Conservation (phyloP, 2,113 vertebrate species). For the Anser cygnoides region DNA sequence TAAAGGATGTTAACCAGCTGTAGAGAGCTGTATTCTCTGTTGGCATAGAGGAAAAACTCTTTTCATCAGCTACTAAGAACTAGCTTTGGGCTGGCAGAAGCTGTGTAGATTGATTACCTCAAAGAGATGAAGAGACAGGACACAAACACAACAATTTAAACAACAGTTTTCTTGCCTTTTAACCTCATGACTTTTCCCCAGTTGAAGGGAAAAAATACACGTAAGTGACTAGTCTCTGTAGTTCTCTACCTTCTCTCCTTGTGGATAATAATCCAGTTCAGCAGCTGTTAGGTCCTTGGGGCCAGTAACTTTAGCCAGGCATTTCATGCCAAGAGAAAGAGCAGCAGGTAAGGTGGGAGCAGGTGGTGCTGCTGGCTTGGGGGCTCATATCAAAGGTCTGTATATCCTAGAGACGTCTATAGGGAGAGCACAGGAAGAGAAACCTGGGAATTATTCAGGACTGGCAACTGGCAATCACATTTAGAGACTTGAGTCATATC, state of each 20-base stretch:
- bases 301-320: constrained; percentile 5
- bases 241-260: background rate
- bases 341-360: constrained; percentile 24
- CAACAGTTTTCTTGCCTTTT: background rate
- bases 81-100: background rate
- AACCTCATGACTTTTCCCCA: background rate
- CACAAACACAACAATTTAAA: background rate
- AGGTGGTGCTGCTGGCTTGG: background rate
- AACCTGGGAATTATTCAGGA: background rate
- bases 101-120: background rate
- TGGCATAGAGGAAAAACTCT: background rate
- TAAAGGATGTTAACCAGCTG: background rate
- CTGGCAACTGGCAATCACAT: background rate
- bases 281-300: background rate
- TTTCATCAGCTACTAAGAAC: background rate
- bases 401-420: background rate
- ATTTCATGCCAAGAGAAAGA: constrained; percentile 8
- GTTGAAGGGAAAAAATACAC: background rate
- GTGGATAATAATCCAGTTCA: background rate
- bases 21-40: background rate
- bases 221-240: background rate
- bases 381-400: background rate
- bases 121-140: background rate
- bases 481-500: background rate
- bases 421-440: background rate